phyloP scores from a whole-genome alignment of 2,113 vertebrate species.

The Petrocephalus microphthalmus region DNA sequence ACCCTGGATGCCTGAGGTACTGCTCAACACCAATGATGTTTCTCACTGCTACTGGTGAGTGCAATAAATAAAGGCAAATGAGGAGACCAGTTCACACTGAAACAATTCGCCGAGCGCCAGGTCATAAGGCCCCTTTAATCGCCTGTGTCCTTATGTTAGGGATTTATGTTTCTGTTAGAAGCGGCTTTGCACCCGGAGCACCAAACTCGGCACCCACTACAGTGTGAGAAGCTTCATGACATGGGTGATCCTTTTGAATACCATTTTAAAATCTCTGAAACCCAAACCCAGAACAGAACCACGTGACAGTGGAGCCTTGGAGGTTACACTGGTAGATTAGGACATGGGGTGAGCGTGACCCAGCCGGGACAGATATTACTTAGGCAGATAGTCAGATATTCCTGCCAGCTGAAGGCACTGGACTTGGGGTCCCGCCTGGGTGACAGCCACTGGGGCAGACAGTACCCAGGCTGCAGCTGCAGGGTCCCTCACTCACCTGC shows the following conservation, averaged over 20 bases:
- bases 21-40: neutral
- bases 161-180: neutral
- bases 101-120: no score
- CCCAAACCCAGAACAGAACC: neutral
- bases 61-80: no score
- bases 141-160: neutral
- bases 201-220: no score
- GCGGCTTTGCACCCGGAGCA: neutral
- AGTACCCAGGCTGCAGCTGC: neutral
- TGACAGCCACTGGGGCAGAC: neutral
- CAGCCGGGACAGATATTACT: neutral
- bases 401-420: neutral
- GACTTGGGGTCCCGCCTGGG: neutral
- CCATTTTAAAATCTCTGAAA: neutral
- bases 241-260: neutral
- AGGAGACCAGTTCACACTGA: no score
- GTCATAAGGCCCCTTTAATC: neutral
- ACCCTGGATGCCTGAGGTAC: neutral
- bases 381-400: neutral
- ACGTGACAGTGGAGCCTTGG: neutral
- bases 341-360: neutral
- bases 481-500: slow-evolving; percentile 63
- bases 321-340: neutral
- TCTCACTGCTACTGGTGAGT: neutral
- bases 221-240: no score